Base-by-base conservation (phyloP, 2,888 invertebrate genomes). In the Trilocha varians region DNA sequence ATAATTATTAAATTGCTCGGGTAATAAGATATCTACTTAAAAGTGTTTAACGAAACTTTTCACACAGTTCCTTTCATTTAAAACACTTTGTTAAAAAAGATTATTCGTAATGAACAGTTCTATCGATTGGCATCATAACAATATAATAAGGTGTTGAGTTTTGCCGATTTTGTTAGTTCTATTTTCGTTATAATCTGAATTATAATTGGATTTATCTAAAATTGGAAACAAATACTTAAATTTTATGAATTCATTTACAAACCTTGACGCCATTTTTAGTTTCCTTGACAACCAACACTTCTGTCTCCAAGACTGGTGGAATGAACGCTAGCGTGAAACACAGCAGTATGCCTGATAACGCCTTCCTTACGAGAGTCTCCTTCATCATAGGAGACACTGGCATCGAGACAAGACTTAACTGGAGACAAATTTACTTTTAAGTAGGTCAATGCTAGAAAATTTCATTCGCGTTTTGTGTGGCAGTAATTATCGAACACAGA, bases 311-410 rank as follows among this genome's bases (percentile, higher is more conserved):
- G 9, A 79, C 70, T 0, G 83, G 78, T 0, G 77, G 76, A 5
- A 84, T 55, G 8, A 84, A 55, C 0, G 80, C 79, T 14, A 78
- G 36, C 0, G 79, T 79, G 57, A 65, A 73, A 44, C 71, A 78
- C 34, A 80, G 50, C 32, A 83, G 62, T n/a, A 83, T 76, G 13
- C 61, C 58, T 0, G 76, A 69, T 33, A 78, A 57, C 0, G 66
- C 57, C 14, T 53, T 53, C 2, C 57, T 53, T 3, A 83, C 83
- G 1, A 43, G 49, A 1, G 39, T 36, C 42, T 75, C 65, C 36
- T 68, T 59, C 83, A 83, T 83, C 42, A 84, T 52, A 0, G 83
- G 80, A 0, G 83, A 79, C 2, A 78, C 68, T 1, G 83, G 83
- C 79, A 83, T 83, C 1, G 80, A 52, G 1, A 66, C 62, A 1